These are phyloP conservation scores for Sinocyclocheilus rhinocerous DNA, from an alignment of 2,113 vertebrate species.

Conservation along the genomic window DNA sequence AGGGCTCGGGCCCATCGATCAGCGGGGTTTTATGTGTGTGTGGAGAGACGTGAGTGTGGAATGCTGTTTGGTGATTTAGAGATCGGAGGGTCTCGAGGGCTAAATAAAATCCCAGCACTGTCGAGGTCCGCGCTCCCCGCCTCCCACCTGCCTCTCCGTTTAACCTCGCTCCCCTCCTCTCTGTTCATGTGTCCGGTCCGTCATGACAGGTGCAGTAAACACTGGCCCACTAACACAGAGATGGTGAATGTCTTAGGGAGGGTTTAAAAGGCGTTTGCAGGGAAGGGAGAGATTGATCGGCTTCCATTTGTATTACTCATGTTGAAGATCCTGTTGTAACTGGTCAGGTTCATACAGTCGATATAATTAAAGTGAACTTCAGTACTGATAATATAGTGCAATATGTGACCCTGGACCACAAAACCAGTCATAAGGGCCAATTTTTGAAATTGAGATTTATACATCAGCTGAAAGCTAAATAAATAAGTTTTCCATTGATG, in stretches of 20 bases:
- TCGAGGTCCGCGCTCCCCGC: slow-evolving; percentile 4
- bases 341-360: neutral
- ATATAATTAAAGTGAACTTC: neutral
- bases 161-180: slow-evolving; percentile 25
- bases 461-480: too few species aligned
- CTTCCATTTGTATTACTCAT: slow-evolving; percentile 9
- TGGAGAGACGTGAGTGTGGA: slow-evolving; percentile 22
- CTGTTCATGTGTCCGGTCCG: slow-evolving; percentile 60
- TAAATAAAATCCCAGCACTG: slow-evolving; percentile 38
- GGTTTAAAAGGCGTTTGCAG: slow-evolving; percentile 7
- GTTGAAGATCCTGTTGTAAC: neutral
- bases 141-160: slow-evolving; percentile 37
- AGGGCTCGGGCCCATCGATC: slow-evolving; percentile 28
- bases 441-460: too few species aligned
- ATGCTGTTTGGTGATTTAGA: slow-evolving; percentile 44
- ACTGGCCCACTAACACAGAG: slow-evolving; percentile 58
- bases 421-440: too few species aligned
- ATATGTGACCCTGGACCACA: too few species aligned
- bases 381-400: neutral
- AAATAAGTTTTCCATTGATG: too few species aligned
- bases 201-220: slow-evolving; percentile 67
- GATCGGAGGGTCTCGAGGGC: slow-evolving; percentile 22
- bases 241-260: slow-evolving; percentile 56
- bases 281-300: neutral
- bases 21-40: slow-evolving; percentile 29